phyloP scores from a whole-genome alignment of 2,888 invertebrate genomes.

The Cotesia congregata region DNA sequence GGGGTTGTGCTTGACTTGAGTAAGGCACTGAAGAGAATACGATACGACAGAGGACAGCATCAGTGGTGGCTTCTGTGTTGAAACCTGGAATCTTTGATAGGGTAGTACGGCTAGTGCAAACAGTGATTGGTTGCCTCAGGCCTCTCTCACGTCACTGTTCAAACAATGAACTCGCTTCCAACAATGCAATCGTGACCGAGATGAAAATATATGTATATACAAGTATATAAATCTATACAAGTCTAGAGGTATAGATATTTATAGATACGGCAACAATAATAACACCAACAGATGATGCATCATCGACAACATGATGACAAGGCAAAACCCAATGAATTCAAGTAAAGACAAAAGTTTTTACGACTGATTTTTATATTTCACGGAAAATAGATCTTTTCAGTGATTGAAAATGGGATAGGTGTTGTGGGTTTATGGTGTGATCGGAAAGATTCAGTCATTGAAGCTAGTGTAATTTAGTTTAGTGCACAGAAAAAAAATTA shows the following conservation, averaged over 20 bases:
- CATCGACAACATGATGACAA: slow-evolving; percentile 22
- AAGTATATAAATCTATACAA: slow-evolving; percentile 34
- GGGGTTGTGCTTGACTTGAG: slow-evolving; percentile 10
- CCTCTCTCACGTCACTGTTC: slow-evolving; percentile 58
- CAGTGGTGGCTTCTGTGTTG: slow-evolving; percentile 37
- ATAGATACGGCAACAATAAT: neutral
- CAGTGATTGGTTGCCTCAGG: slow-evolving; percentile 65
- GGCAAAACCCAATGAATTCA: slow-evolving; percentile 6
- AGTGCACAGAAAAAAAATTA: no score
- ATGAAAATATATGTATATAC: slow-evolving; percentile 56
- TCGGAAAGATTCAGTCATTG: no score
- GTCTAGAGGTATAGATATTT: neutral
- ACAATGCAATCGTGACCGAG: slow-evolving; percentile 65
- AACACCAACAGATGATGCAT: slow-evolving; percentile 11
- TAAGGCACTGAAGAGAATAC: slow-evolving; percentile 17
- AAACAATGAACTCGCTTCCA: slow-evolving; percentile 63
- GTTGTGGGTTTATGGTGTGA: no score
- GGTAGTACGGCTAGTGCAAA: slow-evolving; percentile 51
- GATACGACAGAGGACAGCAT: slow-evolving; percentile 16
- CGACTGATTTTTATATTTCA: no score
- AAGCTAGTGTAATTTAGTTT: no score
- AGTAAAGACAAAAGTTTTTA: neutral
- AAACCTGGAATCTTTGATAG: slow-evolving; percentile 51
- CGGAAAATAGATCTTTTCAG: neutral
- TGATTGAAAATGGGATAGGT: neutral